These are phyloP conservation scores for Orcinus orca DNA, from an alignment of 2,113 vertebrate genomes.

Conservation along the genomic window DNA sequence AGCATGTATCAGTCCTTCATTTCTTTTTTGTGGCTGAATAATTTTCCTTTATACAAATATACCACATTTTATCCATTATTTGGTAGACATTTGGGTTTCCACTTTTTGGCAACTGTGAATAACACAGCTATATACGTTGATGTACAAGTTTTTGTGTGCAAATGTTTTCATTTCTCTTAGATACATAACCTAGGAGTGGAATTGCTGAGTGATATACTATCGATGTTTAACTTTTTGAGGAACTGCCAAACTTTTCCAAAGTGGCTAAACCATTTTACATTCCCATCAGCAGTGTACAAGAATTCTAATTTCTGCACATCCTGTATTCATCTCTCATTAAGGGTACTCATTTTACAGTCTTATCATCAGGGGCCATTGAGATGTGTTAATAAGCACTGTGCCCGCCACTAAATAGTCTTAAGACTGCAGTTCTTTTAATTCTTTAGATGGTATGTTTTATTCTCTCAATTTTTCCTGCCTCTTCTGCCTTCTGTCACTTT, in stretches of 20 bases:
- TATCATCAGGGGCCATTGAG: not conserved
- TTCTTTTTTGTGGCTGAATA: not conserved
- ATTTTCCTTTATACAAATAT: not conserved
- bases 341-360: not conserved
- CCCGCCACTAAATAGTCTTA: not conserved
- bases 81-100: not conserved
- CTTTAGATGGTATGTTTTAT: not conserved
- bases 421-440: not conserved
- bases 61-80: not conserved
- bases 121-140: not conserved
- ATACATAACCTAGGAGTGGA: not conserved
- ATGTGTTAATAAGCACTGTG: not conserved
- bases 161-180: not conserved
- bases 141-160: not conserved
- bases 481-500: not conserved
- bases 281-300: not conserved
- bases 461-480: not conserved
- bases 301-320: not conserved
- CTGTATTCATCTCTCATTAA: not conserved
- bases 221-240: not conserved
- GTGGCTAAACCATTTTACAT: not conserved
- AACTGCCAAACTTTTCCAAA: not conserved
- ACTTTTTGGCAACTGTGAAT: not conserved
- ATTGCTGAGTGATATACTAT: not conserved
- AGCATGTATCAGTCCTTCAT: not conserved